A percentile compares a stretch with the other conserved stretches of the same genome.
These are phyloP conservation scores for Meiosimyza decipiens DNA, from an alignment of 2,888 invertebrate genomes.

Conservation along the genomic window DNA sequence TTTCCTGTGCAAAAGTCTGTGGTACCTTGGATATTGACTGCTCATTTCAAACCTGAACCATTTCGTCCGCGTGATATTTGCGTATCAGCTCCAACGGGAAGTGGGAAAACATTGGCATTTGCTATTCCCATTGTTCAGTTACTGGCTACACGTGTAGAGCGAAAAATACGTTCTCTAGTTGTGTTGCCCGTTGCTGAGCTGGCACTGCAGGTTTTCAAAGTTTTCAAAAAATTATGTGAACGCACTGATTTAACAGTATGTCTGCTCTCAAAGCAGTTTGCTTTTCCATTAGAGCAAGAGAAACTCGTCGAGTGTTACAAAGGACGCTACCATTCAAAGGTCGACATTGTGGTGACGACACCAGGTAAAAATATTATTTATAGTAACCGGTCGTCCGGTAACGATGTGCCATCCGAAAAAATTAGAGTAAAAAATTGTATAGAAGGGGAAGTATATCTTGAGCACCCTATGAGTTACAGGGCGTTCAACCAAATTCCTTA, in stretches of 20 bases:
- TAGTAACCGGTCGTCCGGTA: too few relatives aligned
- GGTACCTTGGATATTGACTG: slow-evolving; percentile 80
- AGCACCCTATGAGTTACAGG: too few relatives aligned
- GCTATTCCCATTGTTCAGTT: slow-evolving; percentile 89
- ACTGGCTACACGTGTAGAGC: slow-evolving; percentile 71
- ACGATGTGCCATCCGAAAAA: too few relatives aligned
- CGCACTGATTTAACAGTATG: slow-evolving; percentile 78
- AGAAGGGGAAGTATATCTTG: too few relatives aligned
- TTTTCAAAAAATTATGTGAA: slow-evolving; percentile 78
- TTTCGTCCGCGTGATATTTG: slow-evolving; percentile 90
- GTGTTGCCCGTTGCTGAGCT: slow-evolving; percentile 93
- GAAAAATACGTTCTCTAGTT: slow-evolving; percentile 83
- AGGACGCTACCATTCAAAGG: slow-evolving; percentile 63
- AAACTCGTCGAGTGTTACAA: slow-evolving; percentile 71
- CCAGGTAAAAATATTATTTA: slow-evolving; percentile 69
- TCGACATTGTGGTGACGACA: slow-evolving; percentile 91
- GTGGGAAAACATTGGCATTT: slow-evolving; percentile 96
- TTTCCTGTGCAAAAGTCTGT: slow-evolving; percentile 88
- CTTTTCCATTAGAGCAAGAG: slow-evolving; percentile 76
- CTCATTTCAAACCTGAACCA: slow-evolving; percentile 71
- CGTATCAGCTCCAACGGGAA: slow-evolving; percentile 97
- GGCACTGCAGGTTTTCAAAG: slow-evolving; percentile 87
- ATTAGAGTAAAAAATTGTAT: too few relatives aligned
- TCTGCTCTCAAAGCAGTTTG: slow-evolving; percentile 75
- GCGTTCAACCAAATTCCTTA: too few relatives aligned